Percentiles rank a stretch among this genome's conserved stretches.
phyloP scores from a whole-genome alignment of 2,797 vertebrate genomes.

The Enteromius mattozi region DNA sequence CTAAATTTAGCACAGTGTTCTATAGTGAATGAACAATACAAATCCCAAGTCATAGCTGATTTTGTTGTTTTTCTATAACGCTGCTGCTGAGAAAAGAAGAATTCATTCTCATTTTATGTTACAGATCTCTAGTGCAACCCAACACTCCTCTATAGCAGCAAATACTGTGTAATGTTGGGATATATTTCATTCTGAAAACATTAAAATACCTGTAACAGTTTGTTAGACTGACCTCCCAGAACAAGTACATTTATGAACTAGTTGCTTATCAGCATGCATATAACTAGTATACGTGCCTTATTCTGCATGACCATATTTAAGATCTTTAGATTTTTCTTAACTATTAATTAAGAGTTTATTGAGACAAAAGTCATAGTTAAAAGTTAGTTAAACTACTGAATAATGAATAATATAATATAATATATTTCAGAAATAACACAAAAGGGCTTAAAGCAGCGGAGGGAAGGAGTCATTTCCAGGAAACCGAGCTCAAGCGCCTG shows the following conservation, averaged over 20 bases:
- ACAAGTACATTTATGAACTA: background rate
- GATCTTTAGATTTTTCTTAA: too few species aligned
- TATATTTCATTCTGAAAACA: background rate
- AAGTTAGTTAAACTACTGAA: background rate
- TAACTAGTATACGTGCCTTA: too few species aligned
- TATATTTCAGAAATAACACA: background rate
- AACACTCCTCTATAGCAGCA: background rate
- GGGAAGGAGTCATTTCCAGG: conserved; percentile 42
- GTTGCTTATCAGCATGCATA: background rate
- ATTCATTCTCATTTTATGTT: background rate
- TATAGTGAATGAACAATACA: conserved; percentile 26
- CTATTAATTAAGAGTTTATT: background rate
- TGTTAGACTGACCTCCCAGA: background rate
- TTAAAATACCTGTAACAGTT: background rate
- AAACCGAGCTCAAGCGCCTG: conserved; percentile 25
- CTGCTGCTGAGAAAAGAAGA: background rate
- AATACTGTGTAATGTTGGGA: background rate
- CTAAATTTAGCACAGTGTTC: conserved; percentile 53
- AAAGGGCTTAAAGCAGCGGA: background rate
- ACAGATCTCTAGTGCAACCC: background rate
- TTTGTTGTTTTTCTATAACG: conserved; percentile 7
- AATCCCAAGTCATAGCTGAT: conserved; percentile 5
- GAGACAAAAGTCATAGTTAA: background rate
- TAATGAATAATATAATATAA: background rate
- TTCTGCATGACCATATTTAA: too few species aligned